Base-by-base conservation (phyloP, 2,888 invertebrate species). In the Clitarchus hookeri region DNA sequence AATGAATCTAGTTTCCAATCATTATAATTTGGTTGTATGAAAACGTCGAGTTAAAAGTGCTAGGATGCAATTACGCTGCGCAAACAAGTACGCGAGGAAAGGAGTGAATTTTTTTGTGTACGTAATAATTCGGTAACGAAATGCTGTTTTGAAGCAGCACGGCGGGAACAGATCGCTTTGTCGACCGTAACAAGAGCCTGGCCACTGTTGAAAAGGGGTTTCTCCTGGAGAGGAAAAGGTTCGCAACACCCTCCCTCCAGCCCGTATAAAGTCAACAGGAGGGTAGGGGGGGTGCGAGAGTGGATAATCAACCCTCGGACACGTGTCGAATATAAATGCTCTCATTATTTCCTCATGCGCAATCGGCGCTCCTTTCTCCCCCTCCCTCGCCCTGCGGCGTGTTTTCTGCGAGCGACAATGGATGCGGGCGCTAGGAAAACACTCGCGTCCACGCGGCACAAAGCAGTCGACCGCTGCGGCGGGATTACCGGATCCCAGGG, bases 291-390 rank as follows among this genome's bases (percentile, higher is more conserved):
- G 78, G 27, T 82, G 82, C 16, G 44, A 82, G 82, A 82, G 82
- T 82, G 82, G 82, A 82, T 82, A 82, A 82, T 82, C 82, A 82
- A 82, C 82, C 82, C 82, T 19, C 27, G 16, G 82, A 82, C 82
- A 82, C 82, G 82, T 82, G 82, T 82, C 44, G 82, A 82, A 82
- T 82, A 82, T 82, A 82, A 82, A 82, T 82, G 82, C 82, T 82
- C 82, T 82, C 82, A 82, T 82, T 82, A 82, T 82, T 82, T 82
- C 19, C 82, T 27, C 82, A 23, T 82, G 0, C 25, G 11, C 9
- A 23, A 26, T 48, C 48, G 48, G 12, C 48, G 16, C 8, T 65
- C 23, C 23, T 65, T 65, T 16, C n/a, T 19, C 65, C 65, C n/a
- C 65, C 65, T 65, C 23, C 19, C 6, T 25, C 9, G 80, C 9